Base-by-base conservation (phyloP, 2,797 vertebrate genomes). In the Trachurus trachurus region DNA sequence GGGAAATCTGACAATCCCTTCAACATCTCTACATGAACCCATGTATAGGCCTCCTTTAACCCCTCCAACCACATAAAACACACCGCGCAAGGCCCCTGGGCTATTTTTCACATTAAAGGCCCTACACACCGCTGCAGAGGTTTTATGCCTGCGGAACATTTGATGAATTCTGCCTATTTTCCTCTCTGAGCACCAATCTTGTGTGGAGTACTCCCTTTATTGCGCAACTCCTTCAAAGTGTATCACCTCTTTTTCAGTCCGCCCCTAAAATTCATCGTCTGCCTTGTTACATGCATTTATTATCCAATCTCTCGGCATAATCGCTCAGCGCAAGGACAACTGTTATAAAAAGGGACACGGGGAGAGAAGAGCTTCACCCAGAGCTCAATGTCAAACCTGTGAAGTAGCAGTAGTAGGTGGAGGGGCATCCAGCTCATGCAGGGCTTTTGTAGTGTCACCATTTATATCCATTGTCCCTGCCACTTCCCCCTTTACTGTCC, bases 1-100 rank as follows among this genome's bases (percentile, higher is more conserved):
- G 96, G 95, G 96, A 96, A 97, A 96, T 96, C 84, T 95, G 94
- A 94, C 93, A 93, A 91, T 94, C 93, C 86, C 90, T 80, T 80
- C 87, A 85, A 92, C 87, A 91, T 93, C 92, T 91, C 83, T 86
- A 89, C 92, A 85, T 81, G 87, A 94, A 92, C 84, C 90, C 90
- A 85, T 84, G 54, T 83, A 86, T 87, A 90, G 78, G 84, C 84
- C 80, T 87, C 90, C 85, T 92, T 93, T 94, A 93, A 95, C 94
- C 93, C 92, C 90, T 90, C 78, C 86, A 89, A 88, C 92, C 89
- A 88, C 92, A 93, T 93, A 94, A 95, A 95, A 93, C 88, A 90
- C 81, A 78, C 85, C 71, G 49, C 83, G 78, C 83, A 69, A 74
- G 76, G 76, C 89, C 92, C 90, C 67, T 63, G 80, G 91, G 93